Conservation (phyloP, 1,140 invertebrate species). For the Cydia pomonella region DNA sequence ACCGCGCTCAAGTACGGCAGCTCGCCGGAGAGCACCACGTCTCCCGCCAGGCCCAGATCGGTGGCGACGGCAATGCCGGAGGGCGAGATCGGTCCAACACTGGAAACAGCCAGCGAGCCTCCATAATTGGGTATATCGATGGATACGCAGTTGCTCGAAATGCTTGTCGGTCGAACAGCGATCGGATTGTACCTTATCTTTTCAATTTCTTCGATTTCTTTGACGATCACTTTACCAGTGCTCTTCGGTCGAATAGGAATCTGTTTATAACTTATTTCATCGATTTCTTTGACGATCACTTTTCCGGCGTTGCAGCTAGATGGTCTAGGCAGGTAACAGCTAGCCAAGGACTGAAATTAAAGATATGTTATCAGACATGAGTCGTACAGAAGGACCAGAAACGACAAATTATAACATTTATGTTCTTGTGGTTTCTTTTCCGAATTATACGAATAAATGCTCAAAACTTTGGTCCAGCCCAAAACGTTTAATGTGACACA, state of each 20-base stretch:
- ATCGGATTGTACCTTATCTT: background rate
- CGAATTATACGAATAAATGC: too few relatives aligned
- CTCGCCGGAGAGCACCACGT: background rate
- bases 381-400: background rate
- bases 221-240: background rate
- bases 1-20: conserved; percentile 22
- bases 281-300: background rate
- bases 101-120: background rate
- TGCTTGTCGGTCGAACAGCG: background rate
- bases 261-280: background rate
- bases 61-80: background rate
- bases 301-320: background rate
- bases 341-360: background rate
- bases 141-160: background rate
- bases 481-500: too few relatives aligned
- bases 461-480: too few relatives aligned
- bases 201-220: background rate
- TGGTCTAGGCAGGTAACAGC: background rate
- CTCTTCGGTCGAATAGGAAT: background rate
- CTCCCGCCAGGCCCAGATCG: background rate
- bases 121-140: background rate
- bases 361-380: background rate
- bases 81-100: background rate
- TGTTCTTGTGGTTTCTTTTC: too few relatives aligned
- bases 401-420: too few relatives aligned